Conservation (phyloP, 2,797 vertebrate genomes). For the Manis crassicaudata region DNA sequence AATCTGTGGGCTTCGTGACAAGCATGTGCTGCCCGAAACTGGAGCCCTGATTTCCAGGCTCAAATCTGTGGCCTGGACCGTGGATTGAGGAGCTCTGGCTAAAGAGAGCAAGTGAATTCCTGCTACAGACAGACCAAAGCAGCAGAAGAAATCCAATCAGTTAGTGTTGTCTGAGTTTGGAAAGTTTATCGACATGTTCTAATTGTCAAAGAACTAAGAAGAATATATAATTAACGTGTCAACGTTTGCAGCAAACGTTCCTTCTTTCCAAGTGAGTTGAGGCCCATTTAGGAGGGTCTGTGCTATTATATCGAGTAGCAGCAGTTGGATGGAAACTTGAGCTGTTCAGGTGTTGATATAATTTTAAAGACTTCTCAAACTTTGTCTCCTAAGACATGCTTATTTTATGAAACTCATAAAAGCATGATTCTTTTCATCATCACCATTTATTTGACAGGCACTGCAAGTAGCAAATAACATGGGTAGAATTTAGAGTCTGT, state of each 20-base stretch:
- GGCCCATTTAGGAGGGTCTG: not conserved
- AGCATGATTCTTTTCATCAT: not conserved
- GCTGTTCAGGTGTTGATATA: not conserved
- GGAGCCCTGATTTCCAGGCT: not conserved
- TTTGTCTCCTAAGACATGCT: not conserved
- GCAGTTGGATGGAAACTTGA: not conserved
- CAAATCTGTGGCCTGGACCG: not conserved
- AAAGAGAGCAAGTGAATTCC: not conserved
- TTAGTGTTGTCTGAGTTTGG: slow-evolving; percentile 12
- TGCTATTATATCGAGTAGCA: not conserved
- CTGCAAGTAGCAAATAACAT: not conserved
- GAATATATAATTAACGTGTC: not conserved
- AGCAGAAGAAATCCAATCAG: not conserved
- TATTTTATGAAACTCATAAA: not conserved
- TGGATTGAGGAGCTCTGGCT: not conserved
- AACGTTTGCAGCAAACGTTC: not conserved
- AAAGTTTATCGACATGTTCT: not conserved
- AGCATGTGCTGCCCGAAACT: not conserved
- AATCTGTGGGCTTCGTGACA: not conserved
- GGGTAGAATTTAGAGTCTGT: not conserved
- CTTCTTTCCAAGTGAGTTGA: not conserved
- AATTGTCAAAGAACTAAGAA: not conserved
- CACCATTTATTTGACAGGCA: not conserved
- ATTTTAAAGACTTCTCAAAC: not conserved
- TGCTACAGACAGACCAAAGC: not conserved